Percentiles rank a stretch among this genome's conserved stretches.
Evolutionary conservation across 2,113 vertebrate species (phyloP).

Genomic region (Lagopus leucura): DNA sequence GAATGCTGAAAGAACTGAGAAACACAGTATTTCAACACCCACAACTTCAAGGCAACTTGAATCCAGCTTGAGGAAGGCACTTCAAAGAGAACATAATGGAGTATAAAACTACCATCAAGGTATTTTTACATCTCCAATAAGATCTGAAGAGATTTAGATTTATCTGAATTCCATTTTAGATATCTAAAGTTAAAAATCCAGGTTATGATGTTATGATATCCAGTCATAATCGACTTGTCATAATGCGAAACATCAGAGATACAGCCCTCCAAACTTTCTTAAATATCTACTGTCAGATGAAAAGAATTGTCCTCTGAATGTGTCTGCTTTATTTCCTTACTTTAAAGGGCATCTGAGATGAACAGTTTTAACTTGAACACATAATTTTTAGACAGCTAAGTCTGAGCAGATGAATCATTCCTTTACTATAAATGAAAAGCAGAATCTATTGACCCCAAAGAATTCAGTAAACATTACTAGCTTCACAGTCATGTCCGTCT

Average conservation of each 20-base stretch:
- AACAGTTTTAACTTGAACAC: background rate
- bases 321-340: background rate
- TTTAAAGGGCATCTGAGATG: background rate
- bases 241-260: background rate
- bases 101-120: background rate
- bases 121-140: background rate
- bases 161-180: background rate
- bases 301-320: background rate
- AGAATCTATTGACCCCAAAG: constrained; percentile 23
- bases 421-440: constrained; percentile 33
- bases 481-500: constrained; percentile 17
- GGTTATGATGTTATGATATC: background rate
- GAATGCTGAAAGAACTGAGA: background rate
- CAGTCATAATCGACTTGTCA: background rate
- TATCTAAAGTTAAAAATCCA: background rate
- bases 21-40: background rate
- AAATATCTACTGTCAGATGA: background rate
- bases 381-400: background rate
- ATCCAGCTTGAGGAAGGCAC: background rate
- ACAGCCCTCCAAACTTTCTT: background rate
- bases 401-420: background rate
- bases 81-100: background rate
- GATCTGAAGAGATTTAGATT: background rate
- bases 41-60: background rate
- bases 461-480: constrained; percentile 19